These are phyloP conservation scores for Eumacrocentrus americanus DNA, from an alignment of 2,888 invertebrate genomes.

Conservation along the genomic window DNA sequence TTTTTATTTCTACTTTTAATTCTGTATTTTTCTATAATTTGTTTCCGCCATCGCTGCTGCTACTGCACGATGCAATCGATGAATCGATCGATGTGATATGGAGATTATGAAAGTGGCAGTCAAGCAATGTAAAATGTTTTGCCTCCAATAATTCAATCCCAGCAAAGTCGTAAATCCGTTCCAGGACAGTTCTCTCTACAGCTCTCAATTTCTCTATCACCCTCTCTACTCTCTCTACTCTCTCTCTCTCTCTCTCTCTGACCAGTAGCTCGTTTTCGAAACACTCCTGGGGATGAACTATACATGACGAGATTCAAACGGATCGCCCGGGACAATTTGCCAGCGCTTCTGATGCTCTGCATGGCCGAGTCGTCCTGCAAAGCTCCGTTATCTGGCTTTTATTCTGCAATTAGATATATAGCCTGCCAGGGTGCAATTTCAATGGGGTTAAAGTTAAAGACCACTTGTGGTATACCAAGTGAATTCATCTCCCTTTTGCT, in stretches of 20 bases:
- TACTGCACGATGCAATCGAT: constrained; percentile 12
- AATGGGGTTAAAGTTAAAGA: too few relatives aligned
- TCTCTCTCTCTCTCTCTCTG: too few relatives aligned
- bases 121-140: constrained; percentile 22
- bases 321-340: constrained; percentile 6
- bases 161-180: constrained; percentile 26
- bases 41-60: background rate
- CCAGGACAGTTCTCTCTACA: constrained; percentile 1
- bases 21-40: background rate
- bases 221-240: background rate
- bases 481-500: too few relatives aligned
- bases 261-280: background rate
- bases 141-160: constrained; percentile 23
- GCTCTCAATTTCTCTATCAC: constrained; percentile 4
- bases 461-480: too few relatives aligned
- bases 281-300: constrained; percentile 8
- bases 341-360: background rate
- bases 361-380: background rate
- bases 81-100: too few relatives aligned
- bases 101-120: constrained; percentile 14
- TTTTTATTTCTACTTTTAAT: background rate
- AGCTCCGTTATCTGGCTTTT: constrained; percentile 22
- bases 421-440: background rate
- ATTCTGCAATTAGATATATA: background rate
- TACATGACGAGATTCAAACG: constrained; percentile 1